These are phyloP conservation scores for Micromussa lordhowensis DNA, from an alignment of 92 coral and sea anemone species.

Conservation along the genomic window DNA sequence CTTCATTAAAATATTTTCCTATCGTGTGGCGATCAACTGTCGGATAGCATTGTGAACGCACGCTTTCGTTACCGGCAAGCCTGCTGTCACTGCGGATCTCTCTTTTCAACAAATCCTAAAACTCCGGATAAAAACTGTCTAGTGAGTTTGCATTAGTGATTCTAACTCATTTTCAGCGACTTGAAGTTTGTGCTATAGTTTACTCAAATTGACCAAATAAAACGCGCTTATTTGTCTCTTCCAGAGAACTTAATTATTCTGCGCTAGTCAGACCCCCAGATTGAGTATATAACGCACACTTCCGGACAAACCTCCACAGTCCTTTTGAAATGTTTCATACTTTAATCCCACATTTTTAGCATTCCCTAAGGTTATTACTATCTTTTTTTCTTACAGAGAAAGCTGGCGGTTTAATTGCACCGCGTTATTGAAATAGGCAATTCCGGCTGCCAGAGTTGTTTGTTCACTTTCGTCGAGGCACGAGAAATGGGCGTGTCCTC, in stretches of 20 bases:
- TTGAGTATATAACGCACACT: conserved; percentile 4
- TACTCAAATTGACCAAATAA: conserved; percentile 23
- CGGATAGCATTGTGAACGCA: background rate
- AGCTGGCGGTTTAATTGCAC: conserved; percentile 25
- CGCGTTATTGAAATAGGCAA: conserved; percentile 39
- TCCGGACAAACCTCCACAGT: conserved; percentile 41
- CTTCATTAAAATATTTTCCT: conserved; percentile 44
- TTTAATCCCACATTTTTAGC: conserved; percentile 25
- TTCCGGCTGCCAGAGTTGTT: conserved; percentile 46
- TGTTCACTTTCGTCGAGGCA: conserved; percentile 13
- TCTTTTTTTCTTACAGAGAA: background rate
- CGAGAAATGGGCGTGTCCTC: conserved; percentile 38
- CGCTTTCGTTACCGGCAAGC: background rate
- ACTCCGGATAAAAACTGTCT: background rate
- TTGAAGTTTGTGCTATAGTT: conserved; percentile 1
- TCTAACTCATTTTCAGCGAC: background rate
- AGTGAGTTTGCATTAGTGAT: background rate
- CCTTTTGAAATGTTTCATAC: conserved; percentile 14
- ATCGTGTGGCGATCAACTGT: conserved; percentile 32
- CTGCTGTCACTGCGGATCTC: background rate
- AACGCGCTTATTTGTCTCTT: conserved; percentile 23
- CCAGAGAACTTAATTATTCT: conserved; percentile 27
- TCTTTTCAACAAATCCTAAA: background rate
- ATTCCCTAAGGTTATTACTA: conserved; percentile 16
- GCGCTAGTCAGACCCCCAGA: conserved; percentile 30